These are phyloP conservation scores for Saguinus imperator DNA, from an alignment of 2,113 vertebrate species.

Conservation along the genomic window DNA sequence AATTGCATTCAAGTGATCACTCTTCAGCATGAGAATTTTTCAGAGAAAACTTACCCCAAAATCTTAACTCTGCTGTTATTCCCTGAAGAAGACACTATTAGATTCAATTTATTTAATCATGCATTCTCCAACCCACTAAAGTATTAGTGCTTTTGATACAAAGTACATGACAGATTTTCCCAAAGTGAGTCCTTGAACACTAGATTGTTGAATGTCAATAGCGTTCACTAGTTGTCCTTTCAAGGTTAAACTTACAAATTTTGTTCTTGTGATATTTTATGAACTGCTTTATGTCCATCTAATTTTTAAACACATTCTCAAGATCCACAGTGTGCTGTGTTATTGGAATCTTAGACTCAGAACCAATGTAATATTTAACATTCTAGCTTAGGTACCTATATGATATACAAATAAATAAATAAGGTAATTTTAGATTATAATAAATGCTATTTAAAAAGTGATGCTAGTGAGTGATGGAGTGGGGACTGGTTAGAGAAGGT, in stretches of 20 bases:
- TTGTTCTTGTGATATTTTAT: not conserved
- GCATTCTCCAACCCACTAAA: not conserved
- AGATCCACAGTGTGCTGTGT: not conserved
- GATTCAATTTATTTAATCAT: not conserved
- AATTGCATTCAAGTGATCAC: not conserved
- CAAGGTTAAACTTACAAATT: not conserved
- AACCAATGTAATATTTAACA: not conserved
- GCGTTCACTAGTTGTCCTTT: not conserved
- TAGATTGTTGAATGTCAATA: not conserved
- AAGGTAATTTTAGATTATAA: not conserved
- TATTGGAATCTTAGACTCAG: not conserved
- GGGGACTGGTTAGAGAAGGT: not conserved
- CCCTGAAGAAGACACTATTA: slow-evolving; percentile 2
- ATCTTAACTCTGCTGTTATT: not conserved
- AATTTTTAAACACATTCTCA: not conserved
- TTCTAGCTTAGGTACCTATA: not conserved
- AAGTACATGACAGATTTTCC: not conserved
- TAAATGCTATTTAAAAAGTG: not conserved
- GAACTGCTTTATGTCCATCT: not conserved
- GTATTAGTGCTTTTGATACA: not conserved
- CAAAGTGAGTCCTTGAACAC: not conserved
- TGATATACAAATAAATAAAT: not conserved
- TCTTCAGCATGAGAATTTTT: not conserved
- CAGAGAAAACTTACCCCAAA: slow-evolving; percentile 9
- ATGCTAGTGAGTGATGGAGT: not conserved